phyloP scores from a whole-genome alignment of 2,888 invertebrate genomes.

The Eurytoma adleriae region DNA sequence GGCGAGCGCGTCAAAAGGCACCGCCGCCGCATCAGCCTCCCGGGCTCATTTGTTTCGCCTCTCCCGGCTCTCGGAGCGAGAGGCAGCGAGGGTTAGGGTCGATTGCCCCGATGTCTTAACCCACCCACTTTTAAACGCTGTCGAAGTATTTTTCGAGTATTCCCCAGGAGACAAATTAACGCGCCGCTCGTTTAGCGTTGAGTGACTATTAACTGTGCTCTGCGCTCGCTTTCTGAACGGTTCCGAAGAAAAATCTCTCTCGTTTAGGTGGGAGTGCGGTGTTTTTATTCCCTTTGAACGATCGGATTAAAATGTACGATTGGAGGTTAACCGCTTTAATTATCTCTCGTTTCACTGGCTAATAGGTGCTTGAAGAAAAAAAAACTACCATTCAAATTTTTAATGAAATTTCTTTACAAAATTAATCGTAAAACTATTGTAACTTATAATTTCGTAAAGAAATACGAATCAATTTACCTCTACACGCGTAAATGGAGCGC shows the following conservation, averaged over 20 bases:
- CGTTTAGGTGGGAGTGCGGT: slow-evolving; percentile 7
- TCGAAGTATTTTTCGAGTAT: slow-evolving; percentile 18
- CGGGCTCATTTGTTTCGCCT: slow-evolving; percentile 72
- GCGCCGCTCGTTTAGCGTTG: slow-evolving; percentile 41
- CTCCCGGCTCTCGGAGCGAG: slow-evolving; percentile 46
- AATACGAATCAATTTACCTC: no score
- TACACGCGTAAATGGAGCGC: background rate
- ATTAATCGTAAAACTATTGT: no score
- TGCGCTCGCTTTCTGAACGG: background rate
- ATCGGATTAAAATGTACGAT: no score
- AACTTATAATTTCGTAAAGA: no score
- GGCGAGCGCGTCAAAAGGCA: slow-evolving; percentile 68
- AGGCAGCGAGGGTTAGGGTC: background rate
- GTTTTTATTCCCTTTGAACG: no score
- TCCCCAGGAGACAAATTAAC: slow-evolving; percentile 39
- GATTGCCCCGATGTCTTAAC: slow-evolving; percentile 63
- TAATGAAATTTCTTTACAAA: no score
- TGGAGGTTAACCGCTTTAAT: no score
- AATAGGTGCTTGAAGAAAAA: no score
- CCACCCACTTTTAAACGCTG: slow-evolving; percentile 55
- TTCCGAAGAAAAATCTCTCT: slow-evolving; percentile 9
- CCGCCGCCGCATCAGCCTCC: slow-evolving; percentile 61
- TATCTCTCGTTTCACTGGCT: no score
- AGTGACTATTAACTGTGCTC: slow-evolving; percentile 14
- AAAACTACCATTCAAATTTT: no score